These are phyloP conservation scores for Ridgeia piscesae DNA, from an alignment of 1,140 invertebrate species.

Conservation along the genomic window DNA sequence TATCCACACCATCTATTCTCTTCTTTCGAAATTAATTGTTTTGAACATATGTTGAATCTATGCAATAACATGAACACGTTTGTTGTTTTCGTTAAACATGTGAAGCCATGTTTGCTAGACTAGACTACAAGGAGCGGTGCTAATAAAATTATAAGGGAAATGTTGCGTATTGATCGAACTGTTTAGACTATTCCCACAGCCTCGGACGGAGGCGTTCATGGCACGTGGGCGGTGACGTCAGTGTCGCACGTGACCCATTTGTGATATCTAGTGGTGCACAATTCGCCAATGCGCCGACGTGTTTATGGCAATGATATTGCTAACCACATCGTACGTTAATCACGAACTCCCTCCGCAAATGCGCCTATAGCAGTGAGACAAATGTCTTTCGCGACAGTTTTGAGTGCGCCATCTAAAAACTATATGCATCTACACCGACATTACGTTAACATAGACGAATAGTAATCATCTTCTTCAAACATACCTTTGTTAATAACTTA, in stretches of 20 bases:
- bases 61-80: no score
- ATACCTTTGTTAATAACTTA: no score
- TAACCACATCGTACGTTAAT: background rate
- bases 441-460: background rate
- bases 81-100: no score
- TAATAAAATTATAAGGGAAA: background rate
- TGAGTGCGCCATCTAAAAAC: no score
- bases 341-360: background rate
- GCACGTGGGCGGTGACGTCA: background rate
- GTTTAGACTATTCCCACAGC: background rate
- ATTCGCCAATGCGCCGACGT: background rate
- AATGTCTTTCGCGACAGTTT: background rate
- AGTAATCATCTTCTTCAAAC: background rate
- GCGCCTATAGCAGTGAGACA: background rate
- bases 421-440: no score
- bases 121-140: no score
- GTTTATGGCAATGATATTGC: background rate
- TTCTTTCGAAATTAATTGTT: no score
- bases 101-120: no score
- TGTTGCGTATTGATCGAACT: background rate
- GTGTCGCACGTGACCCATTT: background rate
- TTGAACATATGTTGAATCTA: no score
- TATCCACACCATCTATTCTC: no score
- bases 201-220: background rate
- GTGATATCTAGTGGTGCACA: background rate